Base-by-base conservation (phyloP, 1,140 invertebrate species). In the Cotesia glomerata region DNA sequence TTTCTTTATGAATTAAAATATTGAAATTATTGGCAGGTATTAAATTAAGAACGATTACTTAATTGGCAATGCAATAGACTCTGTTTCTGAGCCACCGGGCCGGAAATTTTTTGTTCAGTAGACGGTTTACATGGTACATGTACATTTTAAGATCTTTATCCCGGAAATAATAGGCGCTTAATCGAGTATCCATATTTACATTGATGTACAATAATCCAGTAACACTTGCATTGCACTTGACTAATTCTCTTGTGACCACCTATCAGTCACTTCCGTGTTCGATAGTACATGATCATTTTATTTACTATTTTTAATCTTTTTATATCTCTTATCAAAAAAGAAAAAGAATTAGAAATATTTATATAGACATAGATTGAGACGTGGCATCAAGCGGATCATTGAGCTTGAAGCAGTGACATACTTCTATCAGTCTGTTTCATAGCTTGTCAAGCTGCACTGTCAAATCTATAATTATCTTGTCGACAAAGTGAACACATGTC, bases 131-230 rank as follows among this genome's bases (percentile, higher is more conserved):
- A 36, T 18, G 39, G 7, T 9, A 45, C 11, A 45, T 7, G 11
- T 45, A 58, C 9, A 58, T 58, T 58, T 69, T 69, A 69, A 69
- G 58, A 64, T 72, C 63, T 58, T 59, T 72, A 72, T 72, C 59
- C 70, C 62, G 70, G 52, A 72, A 65, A 65, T 72, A 72, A 72
- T 72, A 58, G 63, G 70, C 62, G 45, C 16, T 72, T 72, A 72
- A 66, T 72, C 70, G 63, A 58, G 35, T 64, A 72, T 72, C 8
- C 52, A 35, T 62, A 54, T 67, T 67, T 52, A 64, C 61, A 71
- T 71, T 71, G 69, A 63, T 64, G 69, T 63, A 45, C 39, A 45
- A 45, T 45, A 45, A 45, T 45, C 39, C 11, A 45, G 39, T 45
- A 45, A 45, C 39, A 45, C 39, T 26, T 26, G 26, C 39, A 51